Conservation (phyloP, 92 coral and sea anemone genomes). For the Nematostella vectensis region DNA sequence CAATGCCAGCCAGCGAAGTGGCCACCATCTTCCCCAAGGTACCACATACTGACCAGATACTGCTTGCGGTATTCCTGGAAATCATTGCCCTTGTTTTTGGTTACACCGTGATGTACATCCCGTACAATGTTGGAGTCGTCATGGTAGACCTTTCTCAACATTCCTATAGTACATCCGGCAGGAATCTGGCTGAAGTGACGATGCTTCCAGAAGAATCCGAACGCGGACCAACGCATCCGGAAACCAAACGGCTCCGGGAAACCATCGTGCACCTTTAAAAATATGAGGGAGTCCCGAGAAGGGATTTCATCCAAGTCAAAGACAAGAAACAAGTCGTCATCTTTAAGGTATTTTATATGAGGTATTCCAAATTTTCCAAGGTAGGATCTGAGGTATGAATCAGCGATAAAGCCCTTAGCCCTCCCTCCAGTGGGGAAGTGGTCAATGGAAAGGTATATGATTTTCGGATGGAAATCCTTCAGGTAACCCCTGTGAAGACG, state of each 20-base stretch:
- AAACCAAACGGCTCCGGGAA: slow-evolving; percentile 31
- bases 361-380: slow-evolving; percentile 30
- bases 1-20: slow-evolving; percentile 42
- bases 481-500: slow-evolving; percentile 23
- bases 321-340: slow-evolving; percentile 26
- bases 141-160: slow-evolving; percentile 20
- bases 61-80: slow-evolving; percentile 20
- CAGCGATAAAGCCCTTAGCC: slow-evolving; percentile 22
- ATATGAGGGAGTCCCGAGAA: slow-evolving; percentile 28
- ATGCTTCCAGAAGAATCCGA: slow-evolving; percentile 36
- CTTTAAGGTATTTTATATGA: slow-evolving; percentile 4
- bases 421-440: slow-evolving; percentile 26
- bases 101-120: slow-evolving; percentile 32
- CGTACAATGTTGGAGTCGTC: slow-evolving; percentile 25
- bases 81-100: slow-evolving; percentile 8
- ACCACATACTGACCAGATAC: slow-evolving; percentile 17
- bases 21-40: slow-evolving; percentile 22
- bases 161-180: slow-evolving; percentile 27
- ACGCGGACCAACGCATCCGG: slow-evolving; percentile 33
- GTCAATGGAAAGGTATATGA: slow-evolving; percentile 18
- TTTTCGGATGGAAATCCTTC: slow-evolving; percentile 20
- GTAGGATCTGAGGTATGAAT: slow-evolving; percentile 22
- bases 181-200: slow-evolving; percentile 38
- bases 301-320: slow-evolving; percentile 36
- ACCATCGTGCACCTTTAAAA: slow-evolving; percentile 16